Conservation (phyloP, 1,140 invertebrate genomes). For the Lanistes nyassanus region DNA sequence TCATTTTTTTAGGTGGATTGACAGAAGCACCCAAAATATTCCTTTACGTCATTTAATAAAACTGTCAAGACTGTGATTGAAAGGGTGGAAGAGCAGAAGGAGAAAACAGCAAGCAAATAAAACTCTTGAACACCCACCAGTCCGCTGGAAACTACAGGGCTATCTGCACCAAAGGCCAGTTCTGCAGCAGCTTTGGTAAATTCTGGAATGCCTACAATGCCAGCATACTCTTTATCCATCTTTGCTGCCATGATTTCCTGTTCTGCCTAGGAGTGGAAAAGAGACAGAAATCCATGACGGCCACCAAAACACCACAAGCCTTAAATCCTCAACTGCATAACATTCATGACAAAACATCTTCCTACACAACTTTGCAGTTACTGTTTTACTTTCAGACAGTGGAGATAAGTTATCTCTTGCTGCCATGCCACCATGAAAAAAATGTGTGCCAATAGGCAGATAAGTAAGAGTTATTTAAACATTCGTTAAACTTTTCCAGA, state of each 20-base stretch:
- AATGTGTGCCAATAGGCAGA: no score
- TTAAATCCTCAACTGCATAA: not conserved
- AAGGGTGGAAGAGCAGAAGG: no score
- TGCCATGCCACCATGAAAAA: no score
- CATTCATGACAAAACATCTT: not conserved
- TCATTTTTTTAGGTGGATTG: no score
- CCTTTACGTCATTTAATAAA: no score
- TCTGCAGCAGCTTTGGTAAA: constrained; percentile 77
- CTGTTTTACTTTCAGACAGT: no score
- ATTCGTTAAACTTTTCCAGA: no score
- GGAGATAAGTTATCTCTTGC: no score
- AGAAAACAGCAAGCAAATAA: no score
- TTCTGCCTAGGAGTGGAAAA: constrained; percentile 77
- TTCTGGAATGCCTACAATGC: constrained; percentile 83
- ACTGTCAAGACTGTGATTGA: no score
- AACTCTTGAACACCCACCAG: constrained; percentile 72
- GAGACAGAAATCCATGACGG: constrained; percentile 29
- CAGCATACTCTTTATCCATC: constrained; percentile 96
- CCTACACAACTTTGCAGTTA: not conserved
- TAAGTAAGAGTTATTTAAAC: no score
- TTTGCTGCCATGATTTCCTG: constrained; percentile 76
- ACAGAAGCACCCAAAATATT: no score
- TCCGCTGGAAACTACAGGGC: constrained; percentile 78
- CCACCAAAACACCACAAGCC: not conserved
- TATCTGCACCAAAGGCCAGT: constrained; percentile 90